A percentile compares a stretch with the other conserved stretches of the same genome.
Evolutionary conservation across 2,113 vertebrate species (phyloP).

Genomic region (Pluvianellus socialis): DNA sequence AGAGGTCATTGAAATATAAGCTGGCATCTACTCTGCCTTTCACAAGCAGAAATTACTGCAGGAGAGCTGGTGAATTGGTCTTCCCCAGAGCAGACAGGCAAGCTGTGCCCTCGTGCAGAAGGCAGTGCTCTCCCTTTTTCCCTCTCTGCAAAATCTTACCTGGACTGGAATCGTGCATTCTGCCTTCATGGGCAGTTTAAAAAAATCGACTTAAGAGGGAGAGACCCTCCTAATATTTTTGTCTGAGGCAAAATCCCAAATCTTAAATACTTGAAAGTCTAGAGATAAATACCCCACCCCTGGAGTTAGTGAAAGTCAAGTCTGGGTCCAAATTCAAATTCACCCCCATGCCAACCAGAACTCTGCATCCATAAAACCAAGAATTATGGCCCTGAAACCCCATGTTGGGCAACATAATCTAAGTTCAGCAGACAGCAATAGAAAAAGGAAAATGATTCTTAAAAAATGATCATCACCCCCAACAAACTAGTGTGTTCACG

Average conservation of each 20-base stretch:
- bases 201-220: background rate
- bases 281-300: background rate
- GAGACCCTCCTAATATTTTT: background rate
- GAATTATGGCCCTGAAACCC: background rate
- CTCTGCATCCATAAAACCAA: background rate
- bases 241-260: background rate
- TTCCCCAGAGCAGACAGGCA: background rate
- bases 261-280: background rate
- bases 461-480: background rate
- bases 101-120: background rate
- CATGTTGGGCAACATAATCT: background rate
- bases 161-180: accelerated
- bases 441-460: background rate
- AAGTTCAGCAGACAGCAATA: background rate
- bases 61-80: background rate
- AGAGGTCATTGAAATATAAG: background rate
- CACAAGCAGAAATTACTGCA: background rate
- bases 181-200: background rate
- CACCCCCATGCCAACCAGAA: background rate
- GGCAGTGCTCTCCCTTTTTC: background rate
- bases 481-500: background rate
- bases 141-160: background rate
- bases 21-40: background rate
- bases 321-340: background rate
- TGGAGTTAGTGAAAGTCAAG: background rate